phyloP scores from a whole-genome alignment of 2,888 invertebrate species.

The Orthosia gracilis region DNA sequence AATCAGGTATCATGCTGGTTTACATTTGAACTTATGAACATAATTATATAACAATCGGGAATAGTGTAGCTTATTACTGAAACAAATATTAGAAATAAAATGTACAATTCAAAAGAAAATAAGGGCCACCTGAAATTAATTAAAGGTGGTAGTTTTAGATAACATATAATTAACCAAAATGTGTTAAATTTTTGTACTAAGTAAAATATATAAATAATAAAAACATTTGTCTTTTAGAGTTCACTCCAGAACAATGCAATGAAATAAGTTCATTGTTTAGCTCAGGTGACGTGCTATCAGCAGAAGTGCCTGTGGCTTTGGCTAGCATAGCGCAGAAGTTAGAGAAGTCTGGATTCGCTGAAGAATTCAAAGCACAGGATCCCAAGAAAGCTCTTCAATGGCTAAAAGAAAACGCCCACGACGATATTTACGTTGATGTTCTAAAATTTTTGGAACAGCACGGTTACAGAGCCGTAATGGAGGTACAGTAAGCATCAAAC shows the following conservation, averaged over 20 bases:
- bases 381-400: slow-evolving; percentile 90
- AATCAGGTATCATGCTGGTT: slow-evolving; percentile 76
- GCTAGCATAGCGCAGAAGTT: slow-evolving; percentile 87
- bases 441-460: slow-evolving; percentile 92
- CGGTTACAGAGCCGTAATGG: slow-evolving; percentile 93
- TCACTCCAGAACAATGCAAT: slow-evolving; percentile 92
- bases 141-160: too few relatives aligned
- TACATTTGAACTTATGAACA: too few relatives aligned
- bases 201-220: too few relatives aligned
- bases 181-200: too few relatives aligned
- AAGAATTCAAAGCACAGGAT: slow-evolving; percentile 87
- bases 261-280: slow-evolving; percentile 94
- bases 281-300: slow-evolving; percentile 94
- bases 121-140: too few relatives aligned
- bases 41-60: too few relatives aligned
- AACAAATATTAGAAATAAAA: too few relatives aligned
- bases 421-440: slow-evolving; percentile 86
- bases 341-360: slow-evolving; percentile 81
- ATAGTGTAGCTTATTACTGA: too few relatives aligned
- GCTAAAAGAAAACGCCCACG: slow-evolving; percentile 88
- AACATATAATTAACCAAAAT: too few relatives aligned
- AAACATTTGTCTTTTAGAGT: slow-evolving; percentile 83
- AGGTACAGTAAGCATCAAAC: slow-evolving; percentile 80
- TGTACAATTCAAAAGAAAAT: too few relatives aligned
- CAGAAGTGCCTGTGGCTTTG: slow-evolving; percentile 93